Conservation (phyloP, 2,113 vertebrate species). For the Sphaerodactylus townsendi region DNA sequence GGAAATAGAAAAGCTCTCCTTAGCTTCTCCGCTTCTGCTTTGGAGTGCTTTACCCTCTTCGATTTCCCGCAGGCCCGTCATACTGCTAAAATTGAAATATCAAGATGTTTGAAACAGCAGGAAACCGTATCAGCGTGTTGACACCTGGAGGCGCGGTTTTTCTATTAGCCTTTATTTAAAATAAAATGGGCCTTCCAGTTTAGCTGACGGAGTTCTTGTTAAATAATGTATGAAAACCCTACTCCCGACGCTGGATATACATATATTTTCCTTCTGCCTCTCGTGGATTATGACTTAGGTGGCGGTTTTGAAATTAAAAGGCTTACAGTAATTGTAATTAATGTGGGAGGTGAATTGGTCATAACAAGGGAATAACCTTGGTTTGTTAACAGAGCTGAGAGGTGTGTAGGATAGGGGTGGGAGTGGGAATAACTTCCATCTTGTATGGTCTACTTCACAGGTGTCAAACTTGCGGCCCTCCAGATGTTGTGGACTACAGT, state of each 20-base stretch:
- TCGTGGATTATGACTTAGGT: constrained; percentile 1
- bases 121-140: constrained; percentile 70
- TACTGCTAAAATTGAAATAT: constrained; percentile 74
- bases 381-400: neutral
- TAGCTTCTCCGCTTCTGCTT: constrained; percentile 62
- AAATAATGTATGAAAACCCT: constrained; percentile 70
- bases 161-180: constrained; percentile 72
- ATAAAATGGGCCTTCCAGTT: constrained; percentile 62
- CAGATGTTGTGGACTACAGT: no score
- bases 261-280: constrained; percentile 49
- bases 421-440: constrained; percentile 42
- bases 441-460: no score
- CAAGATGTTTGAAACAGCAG: constrained; percentile 71
- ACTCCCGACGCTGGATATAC: constrained; percentile 37
- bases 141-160: constrained; percentile 73
- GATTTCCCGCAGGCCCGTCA: constrained; percentile 71
- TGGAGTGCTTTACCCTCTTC: constrained; percentile 66
- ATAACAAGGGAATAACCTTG: neutral
- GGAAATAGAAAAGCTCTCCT: constrained; percentile 70
- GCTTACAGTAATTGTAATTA: neutral
- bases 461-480: no score
- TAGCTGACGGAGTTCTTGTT: constrained; percentile 59
- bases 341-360: neutral
- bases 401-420: neutral
- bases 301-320: neutral